Evolutionary conservation across 2,797 vertebrate species (phyloP).

Genomic region (Acipenser ruthenus): DNA sequence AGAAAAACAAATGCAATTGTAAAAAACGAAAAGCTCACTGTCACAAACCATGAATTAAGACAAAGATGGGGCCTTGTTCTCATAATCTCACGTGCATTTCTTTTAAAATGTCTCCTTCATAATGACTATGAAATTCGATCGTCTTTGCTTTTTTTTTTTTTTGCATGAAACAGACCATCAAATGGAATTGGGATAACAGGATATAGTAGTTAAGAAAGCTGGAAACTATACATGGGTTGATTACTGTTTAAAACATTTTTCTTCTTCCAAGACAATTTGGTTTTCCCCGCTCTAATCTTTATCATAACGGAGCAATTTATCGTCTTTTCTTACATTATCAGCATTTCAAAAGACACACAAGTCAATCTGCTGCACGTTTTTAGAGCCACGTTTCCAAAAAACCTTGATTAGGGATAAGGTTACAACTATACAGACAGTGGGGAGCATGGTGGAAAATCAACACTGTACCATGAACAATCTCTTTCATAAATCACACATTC

Average conservation of each 20-base stretch:
- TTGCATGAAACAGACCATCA: constrained; percentile 22
- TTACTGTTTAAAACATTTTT: neutral
- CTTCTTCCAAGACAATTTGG: neutral
- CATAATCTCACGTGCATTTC: neutral
- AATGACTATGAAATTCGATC: neutral
- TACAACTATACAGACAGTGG: constrained; percentile 31
- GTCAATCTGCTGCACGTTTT: constrained; percentile 49
- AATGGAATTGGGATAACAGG: constrained; percentile 29
- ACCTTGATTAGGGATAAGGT: constrained; percentile 43
- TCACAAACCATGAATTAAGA: too few relatives aligned
- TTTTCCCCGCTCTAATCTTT: neutral
- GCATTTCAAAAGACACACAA: constrained; percentile 36
- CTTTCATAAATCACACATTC: constrained; percentile 38
- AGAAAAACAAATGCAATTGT: constrained; percentile 9
- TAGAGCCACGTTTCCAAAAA: constrained; percentile 37
- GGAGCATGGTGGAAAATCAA: constrained; percentile 35
- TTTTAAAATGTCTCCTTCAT: neutral
- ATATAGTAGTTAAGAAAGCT: neutral
- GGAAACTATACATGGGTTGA: neutral
- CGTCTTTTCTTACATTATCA: constrained; percentile 45
- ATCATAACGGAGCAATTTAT: constrained; percentile 33
- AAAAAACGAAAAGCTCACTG: neutral
- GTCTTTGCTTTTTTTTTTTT: constrained; percentile 12
- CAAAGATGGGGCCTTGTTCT: neutral
- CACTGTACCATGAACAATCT: constrained; percentile 33